Base-by-base conservation (phyloP, 2,888 invertebrate species). In the Cephalotes varians region DNA sequence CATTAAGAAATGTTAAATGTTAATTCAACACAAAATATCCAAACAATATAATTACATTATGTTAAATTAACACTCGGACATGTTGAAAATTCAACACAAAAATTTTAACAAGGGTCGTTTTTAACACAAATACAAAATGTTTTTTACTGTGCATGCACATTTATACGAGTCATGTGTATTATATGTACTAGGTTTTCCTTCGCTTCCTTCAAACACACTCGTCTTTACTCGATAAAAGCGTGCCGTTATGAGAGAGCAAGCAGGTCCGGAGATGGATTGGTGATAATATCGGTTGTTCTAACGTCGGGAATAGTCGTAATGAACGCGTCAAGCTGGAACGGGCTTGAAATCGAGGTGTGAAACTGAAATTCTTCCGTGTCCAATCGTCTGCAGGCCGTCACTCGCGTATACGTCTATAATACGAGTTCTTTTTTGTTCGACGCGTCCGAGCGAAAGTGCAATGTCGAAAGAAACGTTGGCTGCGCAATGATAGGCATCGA, bases 361-460 rank as follows among this genome's bases (percentile, higher is more conserved):
- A 62, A 81, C 69, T 67, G 81, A 58, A 69, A 81, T 67, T 65
- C 60, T 54, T 71, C 69, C 40, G 47, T 77, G 58, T 69, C 47
- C 83, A 49, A 82, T 82, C 77, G 72, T 86, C 82, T 74, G 71
- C 81, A n/a, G 85, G 87, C 87, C 84, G 89, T 88, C 90, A 86
- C 85, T 90, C 85, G 84, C 56, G 71, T n/a, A n/a, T n/a, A n/a
- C 84, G 88, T 87, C 89, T 88, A n/a, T n/a, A n/a, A n/a, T n/a
- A 89, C 86, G 88, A 90, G 89, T 90, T 90, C 89, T 87, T 86
- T 34, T 49, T 60, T 37, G 9, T 51, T 62, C 25, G 37, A 4
- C n/a, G 40, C 37, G 51, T 49, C 51, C 72, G 80, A 84, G 90
- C 90, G 90, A 90, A 90, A 90, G 90, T 86, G 85, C 84, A 60